Conservation (phyloP, 2,888 invertebrate species). For the Matsumyia berberina region DNA sequence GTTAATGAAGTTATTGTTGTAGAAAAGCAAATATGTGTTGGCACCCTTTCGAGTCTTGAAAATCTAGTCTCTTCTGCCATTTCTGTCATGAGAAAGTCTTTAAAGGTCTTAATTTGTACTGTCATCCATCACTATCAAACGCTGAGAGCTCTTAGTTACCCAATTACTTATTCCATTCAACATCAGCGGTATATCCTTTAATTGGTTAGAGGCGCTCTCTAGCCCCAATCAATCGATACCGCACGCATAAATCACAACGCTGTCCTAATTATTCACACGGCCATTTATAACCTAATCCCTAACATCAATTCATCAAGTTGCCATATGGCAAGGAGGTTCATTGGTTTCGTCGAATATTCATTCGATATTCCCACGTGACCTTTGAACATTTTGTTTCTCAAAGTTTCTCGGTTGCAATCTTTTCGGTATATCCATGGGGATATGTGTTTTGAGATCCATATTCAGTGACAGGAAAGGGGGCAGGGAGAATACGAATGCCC, state of each 20-base stretch:
- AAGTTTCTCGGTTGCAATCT: too few relatives aligned
- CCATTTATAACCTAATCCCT: neutral
- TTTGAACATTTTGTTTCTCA: neutral
- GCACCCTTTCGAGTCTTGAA: neutral
- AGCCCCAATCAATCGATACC: neutral
- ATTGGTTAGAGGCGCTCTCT: too few relatives aligned
- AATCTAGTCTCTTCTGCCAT: neutral
- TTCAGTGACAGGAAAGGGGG: too few relatives aligned
- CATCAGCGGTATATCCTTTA: too few relatives aligned
- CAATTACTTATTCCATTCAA: neutral
- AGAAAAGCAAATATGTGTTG: neutral
- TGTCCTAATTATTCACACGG: too few relatives aligned
- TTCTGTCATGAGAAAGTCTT: neutral
- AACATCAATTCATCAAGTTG: neutral
- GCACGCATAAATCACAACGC: neutral
- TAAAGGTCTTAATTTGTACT: constrained; percentile 7
- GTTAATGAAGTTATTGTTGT: constrained; percentile 31
- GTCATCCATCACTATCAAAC: constrained; percentile 13
- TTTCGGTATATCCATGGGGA: too few relatives aligned
- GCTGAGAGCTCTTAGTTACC: constrained; percentile 14
- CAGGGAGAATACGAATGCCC: too few relatives aligned
- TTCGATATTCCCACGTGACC: neutral
- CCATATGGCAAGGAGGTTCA: neutral
- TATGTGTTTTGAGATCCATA: too few relatives aligned
- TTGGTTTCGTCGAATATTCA: neutral